Base-by-base conservation (phyloP, 30 jellyfish, hydroid and myxozoan species). In the Cassiopea andromeda region DNA sequence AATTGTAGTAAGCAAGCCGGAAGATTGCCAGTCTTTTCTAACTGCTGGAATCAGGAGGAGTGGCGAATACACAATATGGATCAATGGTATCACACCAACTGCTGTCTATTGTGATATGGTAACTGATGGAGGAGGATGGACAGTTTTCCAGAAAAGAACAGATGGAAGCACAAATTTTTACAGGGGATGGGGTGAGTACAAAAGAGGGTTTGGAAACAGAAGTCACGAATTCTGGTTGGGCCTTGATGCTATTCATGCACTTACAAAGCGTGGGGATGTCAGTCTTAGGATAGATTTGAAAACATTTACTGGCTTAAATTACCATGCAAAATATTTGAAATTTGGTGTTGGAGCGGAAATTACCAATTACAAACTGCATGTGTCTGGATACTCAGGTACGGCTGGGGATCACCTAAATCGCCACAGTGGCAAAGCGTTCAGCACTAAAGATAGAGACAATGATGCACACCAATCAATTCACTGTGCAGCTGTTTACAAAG, bases 71-170 rank as follows among this genome's bases (percentile, higher is more conserved):
- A 27, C 50, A 49, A 72, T 72, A 72, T 72, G 81, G 81, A 72
- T 72, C 81, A 72, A 72, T 49, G 81, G 81, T 72, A 54, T 72
- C 81, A 72, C 81, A 16, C 81, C 81, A 10, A 72, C 81, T 8
- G 50, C 38, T 72, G 81, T 72, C 81, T 12, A 12, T 27, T 72
- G 81, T 27, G 81, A 72, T 49, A 72, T 72, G 81, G 48, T 72
- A 7, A 72, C 81, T 12, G 81, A 72, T 13, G 81, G 81, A 72
- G 81, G 81, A 13, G 81, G 81, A 14, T 72, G 81, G 81, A 72
- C 81, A 46, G 81, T 72, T 48, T 72, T 72, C 9, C 81, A 72
- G 81, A 72, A 54, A 9, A 46, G 81, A 72, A 46, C 10, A 9
- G 81, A 72, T 72, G 81, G 60, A 12, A 72, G 81, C 50, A 72